A percentile compares a stretch with the other conserved stretches of the same genome.
These are phyloP conservation scores for Tauraco hartlaubi DNA, from an alignment of 2,797 vertebrate species.

Conservation along the genomic window DNA sequence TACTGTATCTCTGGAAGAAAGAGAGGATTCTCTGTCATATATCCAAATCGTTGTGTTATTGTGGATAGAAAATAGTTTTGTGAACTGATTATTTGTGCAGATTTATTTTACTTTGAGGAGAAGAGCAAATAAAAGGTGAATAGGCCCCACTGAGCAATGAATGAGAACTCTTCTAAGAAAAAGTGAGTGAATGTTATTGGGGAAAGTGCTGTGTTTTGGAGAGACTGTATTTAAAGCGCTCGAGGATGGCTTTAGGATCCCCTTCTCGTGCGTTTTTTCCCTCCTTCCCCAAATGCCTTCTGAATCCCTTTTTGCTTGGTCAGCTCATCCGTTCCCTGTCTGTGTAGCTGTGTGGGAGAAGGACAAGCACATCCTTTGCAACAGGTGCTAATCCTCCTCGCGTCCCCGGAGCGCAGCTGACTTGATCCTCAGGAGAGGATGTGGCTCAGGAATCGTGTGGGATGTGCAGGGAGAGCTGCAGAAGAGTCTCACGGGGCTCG, in stretches of 20 bases:
- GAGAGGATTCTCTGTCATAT: background rate
- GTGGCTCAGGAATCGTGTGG: background rate
- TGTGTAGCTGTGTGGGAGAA: background rate
- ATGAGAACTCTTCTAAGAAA: background rate
- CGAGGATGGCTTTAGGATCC: background rate
- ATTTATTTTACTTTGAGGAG: background rate
- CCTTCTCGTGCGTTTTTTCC: background rate
- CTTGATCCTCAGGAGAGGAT: background rate
- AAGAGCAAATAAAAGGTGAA: background rate
- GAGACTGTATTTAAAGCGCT: background rate
- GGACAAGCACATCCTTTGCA: background rate
- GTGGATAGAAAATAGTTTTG: background rate
- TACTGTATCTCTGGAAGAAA: background rate
- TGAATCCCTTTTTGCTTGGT: background rate
- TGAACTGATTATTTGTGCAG: background rate
- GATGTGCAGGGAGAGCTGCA: fast-evolving
- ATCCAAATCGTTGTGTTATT: background rate
- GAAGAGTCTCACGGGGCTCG: fast-evolving
- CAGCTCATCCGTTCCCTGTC: background rate
- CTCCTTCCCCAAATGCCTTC: background rate
- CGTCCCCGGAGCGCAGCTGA: background rate
- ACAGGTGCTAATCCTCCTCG: background rate
- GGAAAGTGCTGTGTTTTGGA: background rate
- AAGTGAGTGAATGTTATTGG: background rate
- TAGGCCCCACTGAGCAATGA: background rate